Evolutionary conservation across 2,888 invertebrate species (phyloP).

Genomic region (Dendrolimus pini): DNA sequence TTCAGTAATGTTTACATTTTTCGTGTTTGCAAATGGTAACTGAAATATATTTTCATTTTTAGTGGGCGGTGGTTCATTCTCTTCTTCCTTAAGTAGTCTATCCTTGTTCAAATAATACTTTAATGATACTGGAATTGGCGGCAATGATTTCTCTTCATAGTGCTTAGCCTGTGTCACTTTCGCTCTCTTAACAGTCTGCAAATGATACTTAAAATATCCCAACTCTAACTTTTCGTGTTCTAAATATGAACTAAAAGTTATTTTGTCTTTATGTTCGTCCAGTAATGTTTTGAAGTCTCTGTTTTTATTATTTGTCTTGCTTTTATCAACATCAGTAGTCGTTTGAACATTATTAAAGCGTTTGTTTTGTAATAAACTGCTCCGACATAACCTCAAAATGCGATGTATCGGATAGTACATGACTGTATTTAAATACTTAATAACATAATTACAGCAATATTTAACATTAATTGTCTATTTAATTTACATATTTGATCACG

Average conservation of each 20-base stretch:
- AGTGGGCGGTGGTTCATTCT: conserved; percentile 13
- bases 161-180: conserved; percentile 27
- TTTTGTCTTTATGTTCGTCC: conserved; percentile 51
- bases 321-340: conserved; percentile 18
- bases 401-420: conserved; percentile 45
- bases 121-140: conserved; percentile 71
- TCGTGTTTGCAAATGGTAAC: conserved; percentile 48
- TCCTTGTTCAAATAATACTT: conserved; percentile 64
- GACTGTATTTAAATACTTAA: conserved; percentile 4
- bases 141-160: conserved; percentile 33
- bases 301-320: conserved; percentile 17
- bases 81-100: conserved; percentile 29
- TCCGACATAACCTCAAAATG: conserved; percentile 61
- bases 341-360: conserved; percentile 30
- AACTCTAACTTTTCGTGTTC: conserved; percentile 54
- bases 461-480: background rate
- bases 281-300: conserved; percentile 40
- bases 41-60: conserved; percentile 41
- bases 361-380: conserved; percentile 30
- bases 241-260: conserved; percentile 57
- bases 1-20: conserved; percentile 27
- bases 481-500: background rate
- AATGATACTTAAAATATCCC: conserved; percentile 48
- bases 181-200: conserved; percentile 42
- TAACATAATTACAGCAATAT: background rate